These are phyloP conservation scores for Gortyna flavago DNA, from an alignment of 2,888 invertebrate genomes.

Conservation along the genomic window DNA sequence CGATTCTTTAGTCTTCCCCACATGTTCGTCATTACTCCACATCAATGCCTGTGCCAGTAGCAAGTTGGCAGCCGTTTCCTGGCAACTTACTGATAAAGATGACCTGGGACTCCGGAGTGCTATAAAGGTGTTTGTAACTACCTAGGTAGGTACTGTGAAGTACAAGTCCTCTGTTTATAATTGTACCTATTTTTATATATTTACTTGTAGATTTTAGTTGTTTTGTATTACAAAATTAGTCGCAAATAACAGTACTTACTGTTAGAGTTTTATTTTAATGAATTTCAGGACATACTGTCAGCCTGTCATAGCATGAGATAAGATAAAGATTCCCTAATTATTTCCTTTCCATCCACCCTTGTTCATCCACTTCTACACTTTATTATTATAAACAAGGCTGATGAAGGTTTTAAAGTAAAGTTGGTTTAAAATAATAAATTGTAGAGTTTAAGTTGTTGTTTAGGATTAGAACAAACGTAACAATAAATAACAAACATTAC, in stretches of 20 bases:
- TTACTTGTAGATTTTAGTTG: background rate
- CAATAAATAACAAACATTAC: no score
- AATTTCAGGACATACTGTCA: background rate
- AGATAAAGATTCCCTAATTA: background rate
- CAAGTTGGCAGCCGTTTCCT: no score
- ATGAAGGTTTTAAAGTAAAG: no score
- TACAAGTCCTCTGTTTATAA: background rate
- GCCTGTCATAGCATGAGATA: background rate
- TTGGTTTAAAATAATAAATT: background rate
- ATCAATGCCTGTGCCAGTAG: background rate
- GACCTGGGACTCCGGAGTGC: background rate
- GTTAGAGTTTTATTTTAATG: background rate
- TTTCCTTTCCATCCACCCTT: background rate
- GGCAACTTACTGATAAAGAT: background rate
- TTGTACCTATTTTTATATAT: background rate
- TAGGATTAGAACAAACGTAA: background rate
- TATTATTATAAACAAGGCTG: no score
- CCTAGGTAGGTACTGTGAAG: background rate
- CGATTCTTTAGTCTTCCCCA: background rate
- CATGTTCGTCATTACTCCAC: background rate
- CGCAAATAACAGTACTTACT: background rate
- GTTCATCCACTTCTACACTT: background rate
- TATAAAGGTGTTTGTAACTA: background rate
- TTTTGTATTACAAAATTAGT: background rate
- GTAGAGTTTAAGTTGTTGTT: background rate